phyloP scores from a whole-genome alignment of 2,113 vertebrate species.

The Dasypus novemcinctus region DNA sequence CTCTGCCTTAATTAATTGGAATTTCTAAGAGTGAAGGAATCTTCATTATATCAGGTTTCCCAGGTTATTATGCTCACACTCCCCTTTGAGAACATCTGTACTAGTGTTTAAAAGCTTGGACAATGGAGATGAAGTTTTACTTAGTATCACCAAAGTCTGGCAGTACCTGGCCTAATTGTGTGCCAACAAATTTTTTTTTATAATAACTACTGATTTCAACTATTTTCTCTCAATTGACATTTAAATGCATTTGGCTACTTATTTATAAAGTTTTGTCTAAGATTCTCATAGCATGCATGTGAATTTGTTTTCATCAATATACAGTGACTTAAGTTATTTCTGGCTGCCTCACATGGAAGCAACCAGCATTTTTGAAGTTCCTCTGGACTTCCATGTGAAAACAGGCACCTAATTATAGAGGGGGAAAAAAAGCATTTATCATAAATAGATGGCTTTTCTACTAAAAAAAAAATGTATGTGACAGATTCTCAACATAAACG shows the following conservation, averaged over 20 bases:
- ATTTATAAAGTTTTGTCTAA: neutral
- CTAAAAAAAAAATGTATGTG: neutral
- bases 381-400: conserved; percentile 28
- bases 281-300: neutral
- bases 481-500: conserved; percentile 13
- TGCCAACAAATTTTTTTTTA: neutral
- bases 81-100: neutral
- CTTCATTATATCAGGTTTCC: neutral
- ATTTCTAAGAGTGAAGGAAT: neutral
- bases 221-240: neutral
- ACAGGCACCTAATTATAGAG: conserved; percentile 35
- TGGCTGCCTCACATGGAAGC: neutral
- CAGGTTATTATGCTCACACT: no score
- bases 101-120: neutral
- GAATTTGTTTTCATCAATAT: conserved; percentile 6
- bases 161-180: neutral
- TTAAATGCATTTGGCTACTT: conserved; percentile 31
- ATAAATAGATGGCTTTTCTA: conserved; percentile 12
- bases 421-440: conserved; percentile 2
- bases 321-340: neutral
- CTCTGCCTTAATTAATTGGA: neutral
- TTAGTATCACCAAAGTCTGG: neutral
- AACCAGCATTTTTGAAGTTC: neutral
- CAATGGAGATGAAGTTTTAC: neutral
- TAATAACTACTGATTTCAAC: neutral